Conservation (phyloP, 2,888 invertebrate genomes). For the Drepanosiphum platanoidis region DNA sequence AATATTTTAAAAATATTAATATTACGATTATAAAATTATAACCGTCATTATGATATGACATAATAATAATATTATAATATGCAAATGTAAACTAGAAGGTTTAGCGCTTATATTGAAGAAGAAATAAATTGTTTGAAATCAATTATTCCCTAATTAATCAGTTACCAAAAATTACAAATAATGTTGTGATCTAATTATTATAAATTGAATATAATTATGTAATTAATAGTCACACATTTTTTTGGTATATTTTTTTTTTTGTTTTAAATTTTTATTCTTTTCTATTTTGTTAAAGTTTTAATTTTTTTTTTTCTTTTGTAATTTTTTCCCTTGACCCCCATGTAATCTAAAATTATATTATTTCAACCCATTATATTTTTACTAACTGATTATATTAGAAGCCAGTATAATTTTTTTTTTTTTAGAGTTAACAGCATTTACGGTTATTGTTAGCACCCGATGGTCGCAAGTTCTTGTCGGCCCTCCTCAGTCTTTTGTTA, state of each 20-base stretch:
- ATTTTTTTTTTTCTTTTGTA: slow-evolving; percentile 29
- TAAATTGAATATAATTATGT: slow-evolving; percentile 17
- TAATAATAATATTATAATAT: background rate
- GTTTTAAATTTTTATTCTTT: slow-evolving; percentile 46
- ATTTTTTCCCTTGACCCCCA: slow-evolving; percentile 53
- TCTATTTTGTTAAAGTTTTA: slow-evolving; percentile 44
- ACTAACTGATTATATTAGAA: slow-evolving; percentile 59
- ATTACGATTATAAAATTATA: background rate
- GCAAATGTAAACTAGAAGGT: background rate
- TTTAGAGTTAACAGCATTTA: slow-evolving; percentile 69
- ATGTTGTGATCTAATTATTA: slow-evolving; percentile 41
- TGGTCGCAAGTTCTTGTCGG: slow-evolving; percentile 70
- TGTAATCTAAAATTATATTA: slow-evolving; percentile 45
- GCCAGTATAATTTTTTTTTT: slow-evolving; percentile 57
- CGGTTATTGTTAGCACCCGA: slow-evolving; percentile 74
- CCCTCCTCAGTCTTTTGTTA: slow-evolving; percentile 71
- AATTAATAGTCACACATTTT: slow-evolving; percentile 44
- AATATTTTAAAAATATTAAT: background rate
- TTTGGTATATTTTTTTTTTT: slow-evolving; percentile 37
- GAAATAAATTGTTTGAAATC: slow-evolving; percentile 53
- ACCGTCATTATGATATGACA: background rate
- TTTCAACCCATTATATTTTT: slow-evolving; percentile 51
- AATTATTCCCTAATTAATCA: slow-evolving; percentile 45
- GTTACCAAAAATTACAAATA: slow-evolving; percentile 53
- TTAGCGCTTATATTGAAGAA: slow-evolving; percentile 17